Conservation (phyloP, 2,797 vertebrate species). For the Scleropages formosus region DNA sequence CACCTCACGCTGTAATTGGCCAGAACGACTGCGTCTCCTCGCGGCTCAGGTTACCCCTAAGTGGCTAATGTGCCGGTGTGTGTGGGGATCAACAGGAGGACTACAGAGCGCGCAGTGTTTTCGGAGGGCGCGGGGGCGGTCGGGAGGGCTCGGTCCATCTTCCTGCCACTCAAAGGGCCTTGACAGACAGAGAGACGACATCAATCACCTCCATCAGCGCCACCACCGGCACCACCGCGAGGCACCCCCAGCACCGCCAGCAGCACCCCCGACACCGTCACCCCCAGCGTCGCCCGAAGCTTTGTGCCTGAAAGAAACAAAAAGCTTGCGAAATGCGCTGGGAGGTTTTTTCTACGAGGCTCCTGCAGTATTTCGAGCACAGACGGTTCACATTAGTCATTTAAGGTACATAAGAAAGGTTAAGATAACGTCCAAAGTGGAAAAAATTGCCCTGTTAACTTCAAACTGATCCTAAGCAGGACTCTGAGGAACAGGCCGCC, state of each 20-base stretch:
- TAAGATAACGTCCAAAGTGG: constrained; percentile 61
- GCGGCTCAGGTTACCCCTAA: constrained; percentile 71
- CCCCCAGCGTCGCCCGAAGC: constrained; percentile 44
- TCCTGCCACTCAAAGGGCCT: constrained; percentile 68
- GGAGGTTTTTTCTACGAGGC: constrained; percentile 28
- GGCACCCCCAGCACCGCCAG: constrained; percentile 59
- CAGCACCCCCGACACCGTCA: neutral
- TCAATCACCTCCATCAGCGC: constrained; percentile 44
- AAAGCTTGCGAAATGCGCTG: constrained; percentile 38
- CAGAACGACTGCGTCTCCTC: constrained; percentile 63
- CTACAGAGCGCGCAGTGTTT: constrained; percentile 68
- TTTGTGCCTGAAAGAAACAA: constrained; percentile 27
- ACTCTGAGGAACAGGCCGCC: constrained; percentile 50
- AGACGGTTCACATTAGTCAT: constrained; percentile 50
- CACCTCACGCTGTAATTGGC: constrained; percentile 66
- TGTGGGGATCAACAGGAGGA: constrained; percentile 58
- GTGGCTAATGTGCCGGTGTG: constrained; percentile 71
- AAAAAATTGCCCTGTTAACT: constrained; percentile 53
- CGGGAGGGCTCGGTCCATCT: constrained; percentile 55
- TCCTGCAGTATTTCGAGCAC: constrained; percentile 42
- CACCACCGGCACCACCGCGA: too few relatives aligned
- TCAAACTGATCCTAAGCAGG: constrained; percentile 57
- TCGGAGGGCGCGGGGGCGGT: constrained; percentile 50
- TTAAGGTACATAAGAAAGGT: constrained; percentile 51
- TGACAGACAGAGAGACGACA: constrained; percentile 27